Percentiles rank a stretch among this genome's conserved stretches.
Conservation (phyloP, 2,113 vertebrate genomes). For the Thalassarche chlororhynchos region DNA sequence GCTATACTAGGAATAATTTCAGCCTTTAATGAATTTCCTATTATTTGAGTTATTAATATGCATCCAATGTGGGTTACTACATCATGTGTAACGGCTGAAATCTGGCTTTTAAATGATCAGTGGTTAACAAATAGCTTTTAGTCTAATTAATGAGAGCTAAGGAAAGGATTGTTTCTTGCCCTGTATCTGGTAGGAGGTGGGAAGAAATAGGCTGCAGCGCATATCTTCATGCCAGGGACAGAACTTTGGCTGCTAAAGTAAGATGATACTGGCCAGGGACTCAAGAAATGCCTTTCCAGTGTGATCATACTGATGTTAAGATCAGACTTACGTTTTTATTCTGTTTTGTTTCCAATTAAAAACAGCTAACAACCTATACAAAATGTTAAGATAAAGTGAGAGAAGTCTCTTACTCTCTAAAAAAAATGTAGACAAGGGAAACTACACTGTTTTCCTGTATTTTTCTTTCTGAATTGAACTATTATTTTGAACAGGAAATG, state of each 20-base stretch:
- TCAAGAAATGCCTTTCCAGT: neutral
- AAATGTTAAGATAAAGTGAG: neutral
- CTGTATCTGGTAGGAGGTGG: neutral
- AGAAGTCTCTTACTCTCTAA: neutral
- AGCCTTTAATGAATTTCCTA: neutral
- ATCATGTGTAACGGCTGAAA: neutral
- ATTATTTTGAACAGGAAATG: neutral
- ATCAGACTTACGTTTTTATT: neutral
- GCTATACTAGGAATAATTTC: neutral
- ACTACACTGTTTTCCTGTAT: neutral
- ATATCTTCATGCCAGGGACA: neutral
- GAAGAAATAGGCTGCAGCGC: neutral
- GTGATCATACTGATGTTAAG: neutral
- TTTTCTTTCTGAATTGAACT: neutral
- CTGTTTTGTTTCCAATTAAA: neutral
- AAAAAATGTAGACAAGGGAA: neutral
- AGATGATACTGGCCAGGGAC: neutral
- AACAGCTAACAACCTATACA: neutral
- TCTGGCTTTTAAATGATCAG: neutral
- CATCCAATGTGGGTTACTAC: neutral
- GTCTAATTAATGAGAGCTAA: neutral
- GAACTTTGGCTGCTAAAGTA: neutral
- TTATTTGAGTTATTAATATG: neutral
- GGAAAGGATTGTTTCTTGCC: neutral
- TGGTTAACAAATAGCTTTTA: neutral